Base-by-base conservation (phyloP, 2,797 vertebrate genomes). In the Platalea minor region DNA sequence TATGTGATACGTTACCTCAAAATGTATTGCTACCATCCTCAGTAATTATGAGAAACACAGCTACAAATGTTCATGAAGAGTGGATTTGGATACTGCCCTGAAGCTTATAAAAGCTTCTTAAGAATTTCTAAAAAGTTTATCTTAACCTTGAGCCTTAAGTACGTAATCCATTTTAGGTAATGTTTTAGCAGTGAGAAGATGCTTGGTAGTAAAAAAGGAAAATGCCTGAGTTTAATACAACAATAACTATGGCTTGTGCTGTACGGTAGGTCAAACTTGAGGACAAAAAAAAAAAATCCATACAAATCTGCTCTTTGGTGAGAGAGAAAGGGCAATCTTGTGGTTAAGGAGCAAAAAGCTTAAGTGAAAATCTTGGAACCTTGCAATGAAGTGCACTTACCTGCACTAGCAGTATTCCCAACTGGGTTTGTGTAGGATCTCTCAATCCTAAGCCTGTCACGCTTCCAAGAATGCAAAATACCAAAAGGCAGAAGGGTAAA, bases 271-370 rank as follows among this genome's bases (percentile, higher is more conserved):
- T 70, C 17, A 57, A 45, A 68, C 35, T 12, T 53, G n/a, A 76
- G 54, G 39, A 70, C 13, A 10, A 8, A 64, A 51, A 29, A 15
- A 7, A 53, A 15, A 26, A 26, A 37, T 33, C 37, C 26, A 5
- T n/a, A 61, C 7, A 67, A 45, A 59, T 60, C 11, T 26, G 9
- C 4, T 76, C 14, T 80, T 35, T 28, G 26, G 7, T 63, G 45
- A 33, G 57, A 82, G 10, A 13, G 20, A 61, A 17, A 59, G 60
- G 17, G 7, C 10, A 51, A 3, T 43, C 29, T 50, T 70, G 37
- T 41, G 17, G 4, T 61, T 57, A 3, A 9, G 21, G 57, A 57
- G 1, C 16, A 35, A 41, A 73, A 61, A n/a, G 9, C 0, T 0
- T 14, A 59, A 65, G 31, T 45, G n/a, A 61, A 83, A 57, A n/a